Evolutionary conservation across 2,113 vertebrate species (phyloP), one percentile per base, ranked within the genome.

Genomic region (Clarias batrachus): DNA sequence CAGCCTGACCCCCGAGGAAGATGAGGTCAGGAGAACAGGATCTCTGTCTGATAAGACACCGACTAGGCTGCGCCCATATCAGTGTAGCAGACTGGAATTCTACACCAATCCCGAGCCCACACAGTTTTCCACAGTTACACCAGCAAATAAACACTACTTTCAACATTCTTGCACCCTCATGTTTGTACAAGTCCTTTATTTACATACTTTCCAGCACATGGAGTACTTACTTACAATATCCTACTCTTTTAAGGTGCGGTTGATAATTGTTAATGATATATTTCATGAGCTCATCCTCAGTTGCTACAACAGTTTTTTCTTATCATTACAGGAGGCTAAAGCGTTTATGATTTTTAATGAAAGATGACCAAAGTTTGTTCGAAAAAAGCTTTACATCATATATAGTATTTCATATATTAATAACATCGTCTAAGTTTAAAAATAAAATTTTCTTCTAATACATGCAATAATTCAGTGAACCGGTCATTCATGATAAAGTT

Each of bases 1-100:
- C 92, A 94, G 91, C 89, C 87, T 90, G 90, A 92, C 91, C 89
- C 87, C 73, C 65, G 83, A 54, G 91, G 88, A 90, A 93, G 90
- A 90, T 77, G 87, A 91, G 86, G 88, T 80, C 3, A 76, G 70
- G 81, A 90, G 89, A 92, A 93, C 90, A 93, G 93, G 90, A 93
- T 92, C 87, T 88, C 56, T 59, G 79, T 63, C 79, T 86, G 92
- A 93, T 93, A 94, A 93, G 89, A 59, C 33, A 70, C 19, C 48
- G 73, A 80, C 30, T 17, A 89, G 62, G 27, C 66, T n/a, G 57
- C 52, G 56, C 19, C 19, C 54, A 25, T 30, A 71, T 71, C 60
- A 74, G 8, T 19, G 74, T 63, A 82, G 78, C 56, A 78, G 27
- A 48, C n/a, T 8, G 5, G 37, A 41, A 74, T 59, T 73, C 76